These are phyloP conservation scores for Apoda limacodes DNA, from an alignment of 2,888 invertebrate species.

Conservation along the genomic window DNA sequence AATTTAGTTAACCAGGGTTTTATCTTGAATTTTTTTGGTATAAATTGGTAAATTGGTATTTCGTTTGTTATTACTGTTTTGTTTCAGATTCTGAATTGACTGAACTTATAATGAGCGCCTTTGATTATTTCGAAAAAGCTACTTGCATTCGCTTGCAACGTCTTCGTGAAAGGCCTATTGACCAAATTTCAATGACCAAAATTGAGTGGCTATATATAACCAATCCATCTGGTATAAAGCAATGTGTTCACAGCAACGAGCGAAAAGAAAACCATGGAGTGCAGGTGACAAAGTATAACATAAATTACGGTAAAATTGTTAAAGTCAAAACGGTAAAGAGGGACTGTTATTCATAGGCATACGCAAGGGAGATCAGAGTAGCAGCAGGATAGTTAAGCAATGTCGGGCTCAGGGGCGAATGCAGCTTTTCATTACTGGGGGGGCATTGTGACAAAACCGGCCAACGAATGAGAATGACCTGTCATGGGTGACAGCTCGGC, in stretches of 20 bases:
- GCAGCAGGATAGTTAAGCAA: too few relatives aligned
- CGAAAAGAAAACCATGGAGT: conserved; percentile 39
- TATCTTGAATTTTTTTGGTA: too few relatives aligned
- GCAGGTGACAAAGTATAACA: conserved; percentile 41
- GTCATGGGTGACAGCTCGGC: too few relatives aligned
- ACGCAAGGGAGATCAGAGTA: too few relatives aligned
- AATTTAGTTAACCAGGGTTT: too few relatives aligned
- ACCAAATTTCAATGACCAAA: conserved; percentile 33
- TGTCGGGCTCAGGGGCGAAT: too few relatives aligned
- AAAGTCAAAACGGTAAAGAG: too few relatives aligned
- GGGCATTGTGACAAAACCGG: too few relatives aligned
- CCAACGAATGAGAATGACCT: too few relatives aligned
- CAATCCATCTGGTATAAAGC: conserved; percentile 47
- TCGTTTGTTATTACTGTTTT: background rate
- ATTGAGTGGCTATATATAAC: conserved; percentile 54
- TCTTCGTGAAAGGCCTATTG: conserved; percentile 43
- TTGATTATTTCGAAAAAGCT: conserved; percentile 49
- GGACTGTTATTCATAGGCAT: too few relatives aligned
- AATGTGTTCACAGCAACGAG: conserved; percentile 58
- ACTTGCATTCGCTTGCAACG: conserved; percentile 53
- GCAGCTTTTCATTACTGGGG: too few relatives aligned
- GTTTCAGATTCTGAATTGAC: conserved; percentile 35
- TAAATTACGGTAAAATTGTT: background rate
- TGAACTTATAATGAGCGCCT: conserved; percentile 38
- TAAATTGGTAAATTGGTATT: too few relatives aligned